Percentiles rank a stretch among this genome's conserved stretches.
These are phyloP conservation scores for Hymenochirus boettgeri DNA, from an alignment of 2,113 vertebrate species.

Conservation along the genomic window DNA sequence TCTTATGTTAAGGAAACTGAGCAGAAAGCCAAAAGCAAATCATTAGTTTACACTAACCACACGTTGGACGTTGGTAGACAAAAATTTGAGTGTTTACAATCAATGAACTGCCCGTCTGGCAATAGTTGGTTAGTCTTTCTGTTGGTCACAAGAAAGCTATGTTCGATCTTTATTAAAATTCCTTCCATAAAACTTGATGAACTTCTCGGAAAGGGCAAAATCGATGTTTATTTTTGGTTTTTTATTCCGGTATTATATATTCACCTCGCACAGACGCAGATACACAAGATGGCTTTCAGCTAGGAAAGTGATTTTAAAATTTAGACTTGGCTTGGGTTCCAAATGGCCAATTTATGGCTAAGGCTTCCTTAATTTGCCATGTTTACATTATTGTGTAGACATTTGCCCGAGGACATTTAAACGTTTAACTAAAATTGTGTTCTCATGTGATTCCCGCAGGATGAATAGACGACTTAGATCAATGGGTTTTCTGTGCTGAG, in stretches of 20 bases:
- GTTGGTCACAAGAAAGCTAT: slow-evolving; percentile 8
- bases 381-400: too few relatives aligned
- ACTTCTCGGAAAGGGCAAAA: background rate
- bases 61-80: background rate
- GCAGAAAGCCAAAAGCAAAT: background rate
- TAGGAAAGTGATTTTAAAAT: slow-evolving; percentile 13
- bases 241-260: background rate
- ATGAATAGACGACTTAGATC: too few relatives aligned
- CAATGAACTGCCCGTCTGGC: slow-evolving; percentile 7
- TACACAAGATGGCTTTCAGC: background rate
- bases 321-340: background rate
- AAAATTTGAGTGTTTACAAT: background rate
- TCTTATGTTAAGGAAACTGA: background rate
- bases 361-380: too few relatives aligned
- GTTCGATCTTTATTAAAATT: slow-evolving; percentile 11
- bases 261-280: background rate
- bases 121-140: background rate
- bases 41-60: slow-evolving; percentile 11
- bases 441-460: too few relatives aligned
- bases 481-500: too few relatives aligned
- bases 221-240: slow-evolving; percentile 29
- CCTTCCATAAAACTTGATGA: slow-evolving; percentile 3
- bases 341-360: too few relatives aligned
- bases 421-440: too few relatives aligned
- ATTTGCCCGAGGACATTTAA: too few relatives aligned